Evolutionary conservation across 2,888 invertebrate species (phyloP).

Genomic region (Drosophila histrio): DNA sequence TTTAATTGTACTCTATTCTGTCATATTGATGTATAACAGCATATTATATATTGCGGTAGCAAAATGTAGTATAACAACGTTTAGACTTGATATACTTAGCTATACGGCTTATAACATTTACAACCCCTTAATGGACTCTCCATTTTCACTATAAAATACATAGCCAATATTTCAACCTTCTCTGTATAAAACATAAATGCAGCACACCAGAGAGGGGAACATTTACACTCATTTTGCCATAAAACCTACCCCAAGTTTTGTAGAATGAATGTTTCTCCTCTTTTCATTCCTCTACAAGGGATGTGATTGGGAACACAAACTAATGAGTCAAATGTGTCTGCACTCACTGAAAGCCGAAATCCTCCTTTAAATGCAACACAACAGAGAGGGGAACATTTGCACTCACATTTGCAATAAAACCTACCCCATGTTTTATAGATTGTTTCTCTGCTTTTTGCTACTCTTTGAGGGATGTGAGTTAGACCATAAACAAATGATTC

Average conservation of each 20-base stretch:
- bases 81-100: background rate
- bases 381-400: background rate
- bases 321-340: conserved; percentile 32
- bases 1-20: background rate
- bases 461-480: background rate
- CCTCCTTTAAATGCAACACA: background rate
- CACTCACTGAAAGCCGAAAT: conserved; percentile 4
- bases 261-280: conserved; percentile 1
- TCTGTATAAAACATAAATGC: background rate
- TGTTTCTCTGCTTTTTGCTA: background rate
- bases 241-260: conserved; percentile 11
- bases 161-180: background rate
- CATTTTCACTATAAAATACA: background rate
- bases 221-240: conserved; percentile 4
- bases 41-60: background rate
- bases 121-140: background rate
- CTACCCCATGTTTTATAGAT: conserved; percentile 13
- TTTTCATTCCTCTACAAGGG: background rate
- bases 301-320: background rate
- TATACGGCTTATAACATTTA: background rate
- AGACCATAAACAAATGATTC: conserved; percentile 20
- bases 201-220: background rate
- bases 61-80: background rate
- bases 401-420: conserved; percentile 7
- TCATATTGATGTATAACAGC: background rate